Percentiles rank a stretch among this genome's conserved stretches.
phyloP scores from a whole-genome alignment of 2,888 invertebrate genomes.

The Eupithecia pulchellata region DNA sequence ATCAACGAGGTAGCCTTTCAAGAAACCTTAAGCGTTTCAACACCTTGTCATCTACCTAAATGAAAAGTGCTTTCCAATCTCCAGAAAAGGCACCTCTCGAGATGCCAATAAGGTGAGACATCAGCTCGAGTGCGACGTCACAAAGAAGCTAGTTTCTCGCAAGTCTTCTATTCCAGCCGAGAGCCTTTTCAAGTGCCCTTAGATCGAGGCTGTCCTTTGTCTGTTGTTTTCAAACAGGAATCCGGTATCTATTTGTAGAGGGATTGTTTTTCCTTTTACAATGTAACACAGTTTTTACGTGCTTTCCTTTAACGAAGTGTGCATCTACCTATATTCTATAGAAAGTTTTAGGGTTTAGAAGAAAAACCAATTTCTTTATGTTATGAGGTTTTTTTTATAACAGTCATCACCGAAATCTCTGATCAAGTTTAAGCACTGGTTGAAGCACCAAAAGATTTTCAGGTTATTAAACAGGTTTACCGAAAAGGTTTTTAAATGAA shows the following conservation, averaged over 20 bases:
- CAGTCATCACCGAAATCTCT: neutral
- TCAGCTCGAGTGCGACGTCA: slow-evolving; percentile 18
- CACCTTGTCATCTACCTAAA: neutral
- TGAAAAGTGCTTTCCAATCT: slow-evolving; percentile 1
- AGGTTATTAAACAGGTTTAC: neutral
- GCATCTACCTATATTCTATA: too few relatives aligned
- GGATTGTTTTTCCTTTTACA: neutral
- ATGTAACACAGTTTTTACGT: slow-evolving; percentile 4
- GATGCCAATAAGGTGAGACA: slow-evolving; percentile 30
- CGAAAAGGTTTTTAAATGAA: too few relatives aligned
- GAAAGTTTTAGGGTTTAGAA: too few relatives aligned
- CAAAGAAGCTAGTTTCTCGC: slow-evolving; percentile 25
- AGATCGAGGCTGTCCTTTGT: slow-evolving; percentile 33
- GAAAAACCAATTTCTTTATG: neutral
- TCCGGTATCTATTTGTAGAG: neutral
- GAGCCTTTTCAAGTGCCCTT: slow-evolving; percentile 25
- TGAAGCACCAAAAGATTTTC: neutral
- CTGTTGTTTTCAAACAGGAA: slow-evolving; percentile 35
- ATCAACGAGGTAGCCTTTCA: too few relatives aligned
- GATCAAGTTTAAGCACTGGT: neutral
- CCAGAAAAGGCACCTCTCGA: neutral
- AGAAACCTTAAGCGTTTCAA: too few relatives aligned
- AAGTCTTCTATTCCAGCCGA: slow-evolving; percentile 30
- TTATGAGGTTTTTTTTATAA: too few relatives aligned
- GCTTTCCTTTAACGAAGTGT: neutral